Evolutionary conservation across 2,113 vertebrate genomes (phyloP), one percentile per base, ranked within the genome.

Genomic region (Chinchilla lanigera): DNA sequence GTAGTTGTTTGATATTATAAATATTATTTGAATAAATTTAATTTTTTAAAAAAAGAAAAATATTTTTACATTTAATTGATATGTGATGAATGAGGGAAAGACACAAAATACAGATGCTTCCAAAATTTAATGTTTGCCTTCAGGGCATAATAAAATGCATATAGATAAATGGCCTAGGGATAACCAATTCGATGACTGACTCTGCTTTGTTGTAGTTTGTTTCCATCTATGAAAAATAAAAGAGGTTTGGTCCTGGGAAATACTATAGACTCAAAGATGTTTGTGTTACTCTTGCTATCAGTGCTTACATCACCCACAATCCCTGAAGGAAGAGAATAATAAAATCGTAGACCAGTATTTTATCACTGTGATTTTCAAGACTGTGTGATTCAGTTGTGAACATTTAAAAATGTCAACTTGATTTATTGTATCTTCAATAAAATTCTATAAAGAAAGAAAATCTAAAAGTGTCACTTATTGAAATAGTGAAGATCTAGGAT

Each of bases 391-490:
- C 56, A 54, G 69, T 35, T 67, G 3, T 58, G 28, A 85, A 60
- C 71, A 73, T 80, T 92, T 69, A 87, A 67, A 93, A 52, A 77
- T 69, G 26, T 13, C 47, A 92, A 16, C 22, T 58, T 69, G 54
- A 77, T 88, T 90, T 87, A 67, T 83, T 80, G 12, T 8, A 89
- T 87, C 80, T 86, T 80, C 80, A 84, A 52, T 81, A 90, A 81
- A 90, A 63, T 82, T 75, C 35, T 90, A 63, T 35, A 50, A 54
- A 63, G 11, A 12, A 67, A 67, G 17, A 67, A 78, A 58, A 2
- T 13, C 61, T 44, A 24, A 41, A 89, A 85, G 7, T 85, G 22
- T 5, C 30, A 58, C 19, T 95, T 50, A 58, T 58, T 89, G 60
- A 85, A 73, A 30, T 10, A 52, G 58, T 91, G 50, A 89, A 50